A percentile compares a stretch with the other conserved stretches of the same genome.
Conservation (phyloP, 2,797 vertebrate species). For the Vespertilio murinus region DNA sequence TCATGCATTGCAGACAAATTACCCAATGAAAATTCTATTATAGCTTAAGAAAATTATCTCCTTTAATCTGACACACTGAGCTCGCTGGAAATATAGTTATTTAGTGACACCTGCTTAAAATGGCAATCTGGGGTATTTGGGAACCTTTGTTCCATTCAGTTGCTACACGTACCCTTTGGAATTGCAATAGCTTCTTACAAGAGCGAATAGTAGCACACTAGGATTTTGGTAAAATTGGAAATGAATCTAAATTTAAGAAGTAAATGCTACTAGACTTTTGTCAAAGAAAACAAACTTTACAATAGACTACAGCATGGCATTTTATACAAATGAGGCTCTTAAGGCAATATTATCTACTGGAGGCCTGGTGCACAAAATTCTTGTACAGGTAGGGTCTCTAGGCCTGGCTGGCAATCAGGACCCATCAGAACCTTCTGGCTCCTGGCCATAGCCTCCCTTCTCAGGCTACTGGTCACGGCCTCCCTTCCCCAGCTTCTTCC, state of each 20-base stretch:
- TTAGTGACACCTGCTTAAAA: constrained; percentile 41
- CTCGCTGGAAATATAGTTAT: constrained; percentile 54
- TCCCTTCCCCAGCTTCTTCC: too few species aligned
- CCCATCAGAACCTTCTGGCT: too few species aligned
- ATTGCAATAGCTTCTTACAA: not conserved
- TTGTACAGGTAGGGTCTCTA: too few species aligned
- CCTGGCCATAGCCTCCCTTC: too few species aligned
- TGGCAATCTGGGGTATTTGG: not conserved
- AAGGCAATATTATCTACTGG: not conserved
- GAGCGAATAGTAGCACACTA: not conserved
- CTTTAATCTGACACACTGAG: constrained; percentile 56
- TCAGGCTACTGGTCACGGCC: too few species aligned
- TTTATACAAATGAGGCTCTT: constrained; percentile 22
- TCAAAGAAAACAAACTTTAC: not conserved
- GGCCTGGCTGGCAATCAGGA: too few species aligned
- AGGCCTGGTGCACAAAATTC: too few species aligned
- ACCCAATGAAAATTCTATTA: constrained; percentile 70
- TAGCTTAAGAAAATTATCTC: constrained; percentile 62
- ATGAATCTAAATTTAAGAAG: constrained; percentile 36
- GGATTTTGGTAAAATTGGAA: constrained; percentile 19
- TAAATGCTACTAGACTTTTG: not conserved
- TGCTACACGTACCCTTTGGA: constrained; percentile 65
- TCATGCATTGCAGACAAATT: constrained; percentile 66
- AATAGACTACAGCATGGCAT: not conserved
- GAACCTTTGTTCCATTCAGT: constrained; percentile 40